Conservation (phyloP, 2,113 vertebrate genomes). For the Leucoraja erinaceus region DNA sequence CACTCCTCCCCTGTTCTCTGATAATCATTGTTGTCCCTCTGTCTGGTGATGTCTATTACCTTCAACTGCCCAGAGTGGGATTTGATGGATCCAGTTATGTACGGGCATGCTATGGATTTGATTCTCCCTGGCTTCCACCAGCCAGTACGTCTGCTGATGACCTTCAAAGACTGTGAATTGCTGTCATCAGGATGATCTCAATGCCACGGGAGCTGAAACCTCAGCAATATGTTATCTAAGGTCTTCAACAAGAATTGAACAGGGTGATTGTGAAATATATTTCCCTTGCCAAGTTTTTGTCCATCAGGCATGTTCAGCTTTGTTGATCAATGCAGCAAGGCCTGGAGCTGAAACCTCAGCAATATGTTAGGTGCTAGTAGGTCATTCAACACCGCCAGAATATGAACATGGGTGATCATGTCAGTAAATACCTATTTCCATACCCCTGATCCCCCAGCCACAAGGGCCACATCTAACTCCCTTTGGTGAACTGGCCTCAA, state of each 20-base stretch:
- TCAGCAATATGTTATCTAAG: background rate
- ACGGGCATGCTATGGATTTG: background rate
- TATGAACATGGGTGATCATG: too few relatives aligned
- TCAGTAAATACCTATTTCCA: too few relatives aligned
- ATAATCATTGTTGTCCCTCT: background rate
- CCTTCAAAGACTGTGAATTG: background rate
- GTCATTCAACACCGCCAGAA: too few relatives aligned
- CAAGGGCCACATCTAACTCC: too few relatives aligned
- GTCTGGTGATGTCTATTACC: background rate
- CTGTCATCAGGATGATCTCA: background rate
- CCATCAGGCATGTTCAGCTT: background rate
- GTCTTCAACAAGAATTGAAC: background rate
- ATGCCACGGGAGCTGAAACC: background rate
- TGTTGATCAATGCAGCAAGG: background rate
- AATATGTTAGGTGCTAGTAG: too few relatives aligned
- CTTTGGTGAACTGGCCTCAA: too few relatives aligned
- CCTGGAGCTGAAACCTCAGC: too few relatives aligned
- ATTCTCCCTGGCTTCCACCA: background rate
- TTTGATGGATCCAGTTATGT: background rate
- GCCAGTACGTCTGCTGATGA: background rate
- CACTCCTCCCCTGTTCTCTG: background rate
- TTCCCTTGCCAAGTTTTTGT: background rate
- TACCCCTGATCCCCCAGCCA: too few relatives aligned
- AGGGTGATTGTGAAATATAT: background rate
- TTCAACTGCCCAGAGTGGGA: too few relatives aligned